Evolutionary conservation across 2,888 invertebrate genomes (phyloP).

Genomic region (Melolontha melolontha): DNA sequence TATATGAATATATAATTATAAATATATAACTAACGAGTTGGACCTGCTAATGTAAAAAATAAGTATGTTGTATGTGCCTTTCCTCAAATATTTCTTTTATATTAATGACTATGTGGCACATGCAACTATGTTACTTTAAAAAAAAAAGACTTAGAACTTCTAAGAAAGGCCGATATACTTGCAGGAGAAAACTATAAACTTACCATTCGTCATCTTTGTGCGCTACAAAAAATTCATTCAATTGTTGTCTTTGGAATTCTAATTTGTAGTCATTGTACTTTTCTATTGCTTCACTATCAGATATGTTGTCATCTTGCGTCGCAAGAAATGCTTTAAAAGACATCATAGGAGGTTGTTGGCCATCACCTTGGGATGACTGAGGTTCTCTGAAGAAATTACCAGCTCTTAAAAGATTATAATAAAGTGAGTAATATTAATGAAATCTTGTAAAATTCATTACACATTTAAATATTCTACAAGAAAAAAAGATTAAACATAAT

Average conservation of each 20-base stretch:
- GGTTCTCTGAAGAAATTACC: conserved; percentile 68
- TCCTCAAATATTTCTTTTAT: conserved; percentile 16
- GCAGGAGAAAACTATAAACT: conserved; percentile 61
- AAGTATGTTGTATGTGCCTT: conserved; percentile 40
- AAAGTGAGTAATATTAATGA: conserved; percentile 20
- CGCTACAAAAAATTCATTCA: conserved; percentile 98
- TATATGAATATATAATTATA: conserved; percentile 21
- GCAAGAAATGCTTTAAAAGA: conserved; percentile 96
- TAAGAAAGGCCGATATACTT: conserved; percentile 9
- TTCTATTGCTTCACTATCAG: conserved; percentile 94
- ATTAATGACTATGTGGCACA: conserved; percentile 32
- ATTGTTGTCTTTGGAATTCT: conserved; percentile 95
- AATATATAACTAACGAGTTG: conserved; percentile 14
- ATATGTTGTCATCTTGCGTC: conserved; percentile 97
- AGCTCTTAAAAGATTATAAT: conserved; percentile 56
- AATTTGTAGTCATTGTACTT: conserved; percentile 99
- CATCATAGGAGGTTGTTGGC: conserved; percentile 94
- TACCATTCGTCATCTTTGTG: conserved; percentile 99
- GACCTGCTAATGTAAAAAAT: conserved; percentile 26
- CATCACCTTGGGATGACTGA: conserved; percentile 61
- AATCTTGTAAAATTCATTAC: conserved; percentile 7
- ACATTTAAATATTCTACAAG: conserved; percentile 34
- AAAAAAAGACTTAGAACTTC: conserved; percentile 14
- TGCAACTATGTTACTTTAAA: conserved; percentile 36
- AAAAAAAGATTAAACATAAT: conserved; percentile 25